Evolutionary conservation across 1,140 invertebrate species (phyloP).

Genomic region (Antheraea mylitta): DNA sequence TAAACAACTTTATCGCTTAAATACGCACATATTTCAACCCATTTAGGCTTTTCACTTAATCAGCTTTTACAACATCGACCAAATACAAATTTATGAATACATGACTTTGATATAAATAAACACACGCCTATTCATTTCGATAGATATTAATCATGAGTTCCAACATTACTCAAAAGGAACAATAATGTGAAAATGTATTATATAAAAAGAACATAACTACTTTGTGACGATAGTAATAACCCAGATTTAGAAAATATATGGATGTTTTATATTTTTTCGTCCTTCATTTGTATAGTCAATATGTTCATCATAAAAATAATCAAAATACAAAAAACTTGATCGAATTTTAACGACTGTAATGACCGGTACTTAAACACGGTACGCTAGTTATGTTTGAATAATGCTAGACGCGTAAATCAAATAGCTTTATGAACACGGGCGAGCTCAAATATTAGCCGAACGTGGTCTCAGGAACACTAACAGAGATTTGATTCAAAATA

Average conservation of each 20-base stretch:
- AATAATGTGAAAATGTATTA: too few species aligned
- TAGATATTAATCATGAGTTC: too few species aligned
- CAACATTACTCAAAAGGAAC: too few species aligned
- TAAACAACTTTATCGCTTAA: too few species aligned
- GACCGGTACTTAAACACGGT: not conserved
- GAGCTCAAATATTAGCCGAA: constrained; percentile 47
- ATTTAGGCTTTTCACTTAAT: too few species aligned
- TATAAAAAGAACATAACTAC: too few species aligned
- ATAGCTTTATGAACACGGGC: constrained; percentile 43
- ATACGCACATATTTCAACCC: too few species aligned
- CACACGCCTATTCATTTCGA: too few species aligned
- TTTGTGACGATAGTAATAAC: not conserved
- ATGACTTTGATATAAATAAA: too few species aligned
- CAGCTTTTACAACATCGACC: too few species aligned
- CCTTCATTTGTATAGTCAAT: not conserved
- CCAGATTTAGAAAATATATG: not conserved
- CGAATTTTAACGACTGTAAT: constrained; percentile 1
- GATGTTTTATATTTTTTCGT: not conserved
- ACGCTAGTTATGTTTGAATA: constrained; percentile 10
- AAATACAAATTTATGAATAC: too few species aligned
- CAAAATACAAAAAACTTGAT: not conserved
- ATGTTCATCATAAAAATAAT: not conserved
- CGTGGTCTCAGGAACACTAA: constrained; percentile 38
- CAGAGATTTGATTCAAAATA: constrained; percentile 35
- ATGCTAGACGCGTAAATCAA: constrained; percentile 36